These are phyloP conservation scores for Ooceraea biroi DNA, from an alignment of 1,140 invertebrate species.

Conservation along the genomic window DNA sequence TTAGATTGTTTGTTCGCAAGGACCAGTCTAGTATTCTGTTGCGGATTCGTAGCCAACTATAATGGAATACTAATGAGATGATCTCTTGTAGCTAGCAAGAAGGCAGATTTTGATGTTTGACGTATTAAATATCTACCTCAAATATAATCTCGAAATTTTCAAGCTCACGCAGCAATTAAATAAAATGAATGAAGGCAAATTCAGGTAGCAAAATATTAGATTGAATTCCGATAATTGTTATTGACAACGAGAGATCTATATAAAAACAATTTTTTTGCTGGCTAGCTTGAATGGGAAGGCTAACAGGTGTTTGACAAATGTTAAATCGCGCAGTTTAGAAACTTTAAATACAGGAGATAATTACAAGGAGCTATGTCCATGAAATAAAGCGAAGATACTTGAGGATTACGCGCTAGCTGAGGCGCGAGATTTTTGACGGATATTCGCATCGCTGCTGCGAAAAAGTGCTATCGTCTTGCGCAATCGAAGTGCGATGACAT, in stretches of 20 bases:
- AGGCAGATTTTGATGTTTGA: neutral
- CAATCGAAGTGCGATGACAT: conserved; percentile 41
- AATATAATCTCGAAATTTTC: no score
- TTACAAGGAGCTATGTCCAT: neutral
- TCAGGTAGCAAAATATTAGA: no score
- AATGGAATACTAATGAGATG: neutral
- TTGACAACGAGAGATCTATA: no score
- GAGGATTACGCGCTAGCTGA: neutral
- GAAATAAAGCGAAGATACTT: neutral
- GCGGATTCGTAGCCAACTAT: neutral
- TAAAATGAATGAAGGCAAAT: no score
- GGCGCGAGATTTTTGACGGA: conserved; percentile 9
- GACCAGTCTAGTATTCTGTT: neutral
- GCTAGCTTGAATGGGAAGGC: no score
- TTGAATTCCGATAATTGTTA: no score
- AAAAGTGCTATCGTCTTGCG: conserved; percentile 20
- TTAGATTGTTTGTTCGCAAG: neutral
- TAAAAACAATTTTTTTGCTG: no score
- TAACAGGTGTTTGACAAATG: neutral
- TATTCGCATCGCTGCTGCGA: conserved; percentile 22
- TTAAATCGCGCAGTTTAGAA: neutral
- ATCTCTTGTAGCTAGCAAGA: neutral
- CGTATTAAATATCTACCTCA: neutral
- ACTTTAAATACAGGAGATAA: neutral
- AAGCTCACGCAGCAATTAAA: no score